Evolutionary conservation across 2,113 vertebrate species (phyloP).

Genomic region (Tricholaema leucomelas): DNA sequence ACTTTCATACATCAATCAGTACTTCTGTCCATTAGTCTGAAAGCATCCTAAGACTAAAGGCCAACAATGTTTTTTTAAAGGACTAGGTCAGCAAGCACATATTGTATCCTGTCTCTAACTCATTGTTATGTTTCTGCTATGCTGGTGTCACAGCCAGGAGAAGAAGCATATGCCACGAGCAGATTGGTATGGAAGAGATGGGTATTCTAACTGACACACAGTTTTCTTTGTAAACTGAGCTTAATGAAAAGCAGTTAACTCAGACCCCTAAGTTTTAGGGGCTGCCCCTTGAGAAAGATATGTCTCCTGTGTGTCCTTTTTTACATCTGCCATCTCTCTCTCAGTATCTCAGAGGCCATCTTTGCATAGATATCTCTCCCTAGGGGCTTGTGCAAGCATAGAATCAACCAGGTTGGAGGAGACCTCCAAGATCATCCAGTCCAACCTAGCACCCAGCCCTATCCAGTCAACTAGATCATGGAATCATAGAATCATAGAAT

Average conservation of each 20-base stretch:
- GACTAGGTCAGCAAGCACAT: not conserved
- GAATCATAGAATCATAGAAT: too few relatives aligned
- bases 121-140: not conserved
- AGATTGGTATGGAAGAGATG: not conserved
- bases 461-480: too few relatives aligned
- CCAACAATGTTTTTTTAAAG: conserved; percentile 12
- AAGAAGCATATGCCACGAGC: not conserved
- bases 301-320: not conserved
- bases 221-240: not conserved
- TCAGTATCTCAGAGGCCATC: not conserved
- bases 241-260: not conserved
- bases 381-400: not conserved
- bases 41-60: conserved; percentile 10
- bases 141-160: not conserved
- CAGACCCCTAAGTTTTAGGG: not conserved
- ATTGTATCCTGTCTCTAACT: not conserved
- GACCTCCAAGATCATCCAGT: too few relatives aligned
- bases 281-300: not conserved
- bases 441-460: too few relatives aligned
- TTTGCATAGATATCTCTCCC: too few relatives aligned
- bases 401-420: too few relatives aligned
- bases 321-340: not conserved
- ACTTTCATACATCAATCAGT: not conserved
- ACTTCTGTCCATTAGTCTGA: conserved; percentile 28
- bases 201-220: not conserved